Evolutionary conservation across 2,888 invertebrate species (phyloP), one percentile per base, ranked within the genome.

Genomic region (Diplolepis rosae): DNA sequence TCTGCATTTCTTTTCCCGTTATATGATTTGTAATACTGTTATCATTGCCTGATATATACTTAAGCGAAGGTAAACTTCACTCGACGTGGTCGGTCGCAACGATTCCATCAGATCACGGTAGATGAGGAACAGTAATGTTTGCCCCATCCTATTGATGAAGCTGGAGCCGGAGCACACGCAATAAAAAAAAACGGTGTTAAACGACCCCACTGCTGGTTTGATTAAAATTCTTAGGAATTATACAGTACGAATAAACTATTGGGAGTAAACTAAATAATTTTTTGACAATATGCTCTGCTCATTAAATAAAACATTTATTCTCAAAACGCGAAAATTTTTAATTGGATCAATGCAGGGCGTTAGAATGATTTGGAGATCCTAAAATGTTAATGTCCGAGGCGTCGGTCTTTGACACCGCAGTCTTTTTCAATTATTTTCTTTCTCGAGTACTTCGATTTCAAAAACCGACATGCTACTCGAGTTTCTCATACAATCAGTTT

Each of bases 1-100:
- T 91, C 91, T 92, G 91, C 91, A 91, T 91, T 89, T 88, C 73
- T 82, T 81, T 77, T 77, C 81, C 79, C 79, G 78, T 54, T 74
- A 68, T 69, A 22, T 24, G 39, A 39, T 81, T 77, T 79, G 77
- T 80, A 77, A 74, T 72, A 76, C 67, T 71, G 74, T 80, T 74
- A 79, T 77, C 72, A 76, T 73, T 79, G 76, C 77, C 78, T 80
- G 73, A 22, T 65, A 24, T 27, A 18, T 45, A 48, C 28, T 32
- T 42, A n/a, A 65, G 13, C 24, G 18, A 72, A 70, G 74, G 71
- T 74, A 76, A 81, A 78, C 75, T 78, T 78, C 78, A 81, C 28
- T 80, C 75, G 80, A 81, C 81, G 56, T 56, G 56, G 32, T 56
- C 5, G 32, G 13, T 39, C 39, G 39, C 61, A 61, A 61, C 48